Evolutionary conservation across 2,113 vertebrate genomes (phyloP).

Genomic region (Thalassoma bifasciatum): DNA sequence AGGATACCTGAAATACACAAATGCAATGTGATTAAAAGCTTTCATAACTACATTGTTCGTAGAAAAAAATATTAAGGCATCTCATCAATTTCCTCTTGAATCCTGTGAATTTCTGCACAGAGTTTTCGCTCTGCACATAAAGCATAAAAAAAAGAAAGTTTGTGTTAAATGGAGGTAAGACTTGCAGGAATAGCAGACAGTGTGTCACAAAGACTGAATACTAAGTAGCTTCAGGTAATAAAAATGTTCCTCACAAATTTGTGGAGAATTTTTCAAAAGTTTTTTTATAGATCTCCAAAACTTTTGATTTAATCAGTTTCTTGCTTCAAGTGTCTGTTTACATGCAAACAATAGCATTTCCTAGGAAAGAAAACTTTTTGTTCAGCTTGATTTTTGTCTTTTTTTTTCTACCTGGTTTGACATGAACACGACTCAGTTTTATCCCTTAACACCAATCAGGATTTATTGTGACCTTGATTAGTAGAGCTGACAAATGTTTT

Average conservation of each 20-base stretch:
- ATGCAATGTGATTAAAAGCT: too few relatives aligned
- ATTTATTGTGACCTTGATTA: background rate
- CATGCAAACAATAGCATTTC: background rate
- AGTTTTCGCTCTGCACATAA: background rate
- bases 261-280: background rate
- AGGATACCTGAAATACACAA: too few relatives aligned
- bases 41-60: too few relatives aligned
- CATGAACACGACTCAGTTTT: too few relatives aligned
- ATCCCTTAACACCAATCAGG: background rate
- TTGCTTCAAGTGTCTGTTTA: too few relatives aligned
- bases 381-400: background rate
- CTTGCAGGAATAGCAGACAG: background rate
- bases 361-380: background rate
- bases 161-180: background rate
- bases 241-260: background rate
- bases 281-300: too few relatives aligned
- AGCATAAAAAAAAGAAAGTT: background rate
- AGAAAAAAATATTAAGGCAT: too few relatives aligned
- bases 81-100: too few relatives aligned
- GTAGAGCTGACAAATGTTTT: background rate
- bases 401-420: background rate
- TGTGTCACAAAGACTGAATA: background rate
- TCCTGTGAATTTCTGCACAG: background rate
- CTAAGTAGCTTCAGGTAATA: background rate
- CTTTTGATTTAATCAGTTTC: too few relatives aligned